A percentile compares a stretch with the other conserved stretches of the same genome.
phyloP scores from a whole-genome alignment of 2,888 invertebrate species.

The Gibbula magus region DNA sequence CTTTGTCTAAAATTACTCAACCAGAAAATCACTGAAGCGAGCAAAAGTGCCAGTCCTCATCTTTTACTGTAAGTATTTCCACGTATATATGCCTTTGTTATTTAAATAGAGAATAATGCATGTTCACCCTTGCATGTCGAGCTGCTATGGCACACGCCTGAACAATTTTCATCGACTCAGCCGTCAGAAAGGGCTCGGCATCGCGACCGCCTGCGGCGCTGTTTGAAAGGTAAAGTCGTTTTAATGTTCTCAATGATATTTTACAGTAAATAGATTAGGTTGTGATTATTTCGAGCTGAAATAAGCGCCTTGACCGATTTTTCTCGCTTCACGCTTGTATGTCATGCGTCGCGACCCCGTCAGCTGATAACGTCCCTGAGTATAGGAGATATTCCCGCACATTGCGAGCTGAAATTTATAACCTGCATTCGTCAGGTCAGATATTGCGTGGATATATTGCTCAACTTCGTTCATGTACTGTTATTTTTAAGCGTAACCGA shows the following conservation, averaged over 20 bases:
- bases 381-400: too few species aligned
- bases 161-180: constrained; percentile 4
- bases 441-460: too few species aligned
- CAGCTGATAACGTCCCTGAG: neutral
- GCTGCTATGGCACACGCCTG: neutral
- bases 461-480: too few species aligned
- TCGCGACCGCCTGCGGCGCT: neutral
- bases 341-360: constrained; percentile 21
- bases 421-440: too few species aligned
- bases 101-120: constrained; percentile 2
- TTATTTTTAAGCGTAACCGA: too few species aligned
- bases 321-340: constrained; percentile 13
- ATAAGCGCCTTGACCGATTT: constrained; percentile 20
- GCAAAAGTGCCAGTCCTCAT: neutral
- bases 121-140: constrained; percentile 16
- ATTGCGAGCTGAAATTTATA: too few species aligned
- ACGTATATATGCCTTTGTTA: neutral
- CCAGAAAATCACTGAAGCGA: neutral
- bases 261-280: neutral
- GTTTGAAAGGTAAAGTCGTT: constrained; percentile 5
- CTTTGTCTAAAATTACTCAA: constrained; percentile 1
- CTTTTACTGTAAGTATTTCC: neutral
- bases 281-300: neutral
- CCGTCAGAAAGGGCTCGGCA: neutral
- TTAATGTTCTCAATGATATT: neutral